phyloP scores from a whole-genome alignment of 2,113 vertebrate species.

The Clarias gariepinus region DNA sequence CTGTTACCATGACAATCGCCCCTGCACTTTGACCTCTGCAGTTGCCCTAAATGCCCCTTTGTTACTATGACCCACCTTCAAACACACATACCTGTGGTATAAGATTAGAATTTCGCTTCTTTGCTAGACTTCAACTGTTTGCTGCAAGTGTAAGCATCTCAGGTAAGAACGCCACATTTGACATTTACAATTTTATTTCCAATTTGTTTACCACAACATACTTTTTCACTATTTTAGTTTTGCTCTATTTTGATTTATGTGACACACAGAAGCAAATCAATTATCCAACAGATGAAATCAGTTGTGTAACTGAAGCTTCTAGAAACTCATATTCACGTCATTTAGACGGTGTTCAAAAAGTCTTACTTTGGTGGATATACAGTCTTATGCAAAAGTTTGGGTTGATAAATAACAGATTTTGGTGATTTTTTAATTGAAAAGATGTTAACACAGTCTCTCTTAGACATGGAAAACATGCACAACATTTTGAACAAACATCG shows the following conservation, averaged over 20 bases:
- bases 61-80: constrained; percentile 24
- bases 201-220: not conserved
- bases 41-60: constrained; percentile 44
- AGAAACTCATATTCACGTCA: not conserved
- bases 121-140: not conserved
- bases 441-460: too few relatives aligned
- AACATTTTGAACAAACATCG: too few relatives aligned
- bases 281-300: not conserved
- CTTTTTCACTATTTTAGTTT: not conserved
- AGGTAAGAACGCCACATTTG: constrained; percentile 17
- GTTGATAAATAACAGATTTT: too few relatives aligned
- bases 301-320: not conserved
- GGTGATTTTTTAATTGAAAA: too few relatives aligned
- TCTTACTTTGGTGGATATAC: not conserved
- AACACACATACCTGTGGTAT: constrained; percentile 18
- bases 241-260: not conserved
- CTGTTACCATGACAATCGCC: constrained; percentile 23
- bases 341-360: not conserved
- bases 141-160: constrained; percentile 8
- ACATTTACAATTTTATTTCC: too few relatives aligned
- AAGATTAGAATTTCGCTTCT: not conserved
- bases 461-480: too few relatives aligned
- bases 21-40: constrained; percentile 38
- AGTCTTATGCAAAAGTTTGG: too few relatives aligned
- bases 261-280: not conserved